These are phyloP conservation scores for Rhingia rostrata DNA, from an alignment of 2,888 invertebrate genomes.

Conservation along the genomic window DNA sequence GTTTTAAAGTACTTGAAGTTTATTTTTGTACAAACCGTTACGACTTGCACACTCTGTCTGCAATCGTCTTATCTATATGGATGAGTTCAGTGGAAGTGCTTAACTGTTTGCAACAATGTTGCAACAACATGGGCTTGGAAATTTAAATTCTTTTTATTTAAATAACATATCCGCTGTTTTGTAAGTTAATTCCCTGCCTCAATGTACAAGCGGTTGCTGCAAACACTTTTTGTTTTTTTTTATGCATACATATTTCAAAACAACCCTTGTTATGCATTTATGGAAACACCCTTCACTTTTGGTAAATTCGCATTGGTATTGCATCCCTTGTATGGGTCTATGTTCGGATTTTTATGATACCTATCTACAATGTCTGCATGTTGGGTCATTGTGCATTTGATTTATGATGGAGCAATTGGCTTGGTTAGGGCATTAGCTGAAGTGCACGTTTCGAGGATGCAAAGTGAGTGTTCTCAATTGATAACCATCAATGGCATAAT, in stretches of 20 bases:
- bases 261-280: slow-evolving; percentile 1
- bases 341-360: slow-evolving; percentile 6
- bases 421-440: slow-evolving; percentile 6
- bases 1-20: slow-evolving; percentile 2
- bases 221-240: slow-evolving; percentile 14
- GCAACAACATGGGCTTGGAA: slow-evolving; percentile 22
- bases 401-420: neutral
- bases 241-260: neutral
- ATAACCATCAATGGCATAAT: slow-evolving; percentile 12
- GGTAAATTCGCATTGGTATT: neutral
- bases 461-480: neutral
- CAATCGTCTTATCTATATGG: neutral
- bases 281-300: slow-evolving; percentile 11
- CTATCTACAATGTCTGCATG: slow-evolving; percentile 4
- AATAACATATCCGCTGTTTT: neutral
- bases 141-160: neutral
- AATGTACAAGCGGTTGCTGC: slow-evolving; percentile 67
- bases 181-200: slow-evolving; percentile 60
- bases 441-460: neutral
- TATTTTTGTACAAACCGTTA: slow-evolving; percentile 16
- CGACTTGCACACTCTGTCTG: neutral
- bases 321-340: neutral
- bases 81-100: neutral
- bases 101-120: slow-evolving; percentile 50
- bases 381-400: slow-evolving; percentile 23